Evolutionary conservation across 92 coral and sea anemone genomes (phyloP), one percentile per base, ranked within the genome.

Genomic region (Bergia sp.): DNA sequence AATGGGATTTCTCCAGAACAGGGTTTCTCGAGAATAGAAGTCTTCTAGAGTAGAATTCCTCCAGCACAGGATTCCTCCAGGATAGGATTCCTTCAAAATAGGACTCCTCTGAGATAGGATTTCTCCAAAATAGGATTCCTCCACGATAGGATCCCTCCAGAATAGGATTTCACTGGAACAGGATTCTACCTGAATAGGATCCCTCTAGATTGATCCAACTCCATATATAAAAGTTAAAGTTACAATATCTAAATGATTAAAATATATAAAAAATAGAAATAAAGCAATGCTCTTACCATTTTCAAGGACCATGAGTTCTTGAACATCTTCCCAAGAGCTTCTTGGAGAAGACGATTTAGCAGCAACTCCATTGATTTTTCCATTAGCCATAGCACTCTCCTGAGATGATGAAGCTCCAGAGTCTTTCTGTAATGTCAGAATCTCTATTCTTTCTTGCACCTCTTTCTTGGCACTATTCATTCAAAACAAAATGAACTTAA

Each of bases 291-390:
- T 82, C 95, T 83, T 90, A 95, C 99, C 92, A 88, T 94, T 85
- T 77, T 94, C 94, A 49, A 97, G 86, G 44, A 94, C 96, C 82
- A 95, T 92, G 1, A 97, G 96, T 80, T 94, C 99, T 80, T 93
- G 92, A 38, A 95, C 99, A 91, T 97, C 99, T 84, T 97, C 96
- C 98, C 98, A 95, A 7, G 83, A 58, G 39, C 80, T 79, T 78
- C 92, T 90, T 39, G 93, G 90, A 50, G 90, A 58, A 45, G 86
- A 20, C 0, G 92, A 12, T 58, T 88, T 64, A 0, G 77, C 65
- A 57, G 90, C 72, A 18, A 84, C 90, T 49, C 88, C 91, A 47
- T 73, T 86, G 76, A 79, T 85, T 45, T 86, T 85, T 73, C 88
- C 93, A 72, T 85, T 88, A 12, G 88, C 37, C 23, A 64, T 69